Base-by-base conservation (phyloP, 2,888 invertebrate species). In the Cecidostiba fungosa region DNA sequence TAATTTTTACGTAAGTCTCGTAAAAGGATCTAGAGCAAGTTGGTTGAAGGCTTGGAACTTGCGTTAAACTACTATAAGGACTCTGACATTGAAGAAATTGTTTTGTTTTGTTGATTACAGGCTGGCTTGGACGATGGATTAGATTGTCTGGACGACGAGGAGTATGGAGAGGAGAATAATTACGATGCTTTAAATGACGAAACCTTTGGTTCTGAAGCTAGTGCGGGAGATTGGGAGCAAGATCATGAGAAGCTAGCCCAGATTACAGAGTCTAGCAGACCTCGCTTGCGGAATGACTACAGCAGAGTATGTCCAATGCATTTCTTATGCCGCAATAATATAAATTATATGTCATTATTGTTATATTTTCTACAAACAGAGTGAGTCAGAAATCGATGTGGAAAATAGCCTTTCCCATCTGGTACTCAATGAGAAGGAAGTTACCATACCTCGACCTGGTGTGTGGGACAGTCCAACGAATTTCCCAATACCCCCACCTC, bases 161-260 rank as follows among this genome's bases (percentile, higher is more conserved):
- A 96, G 89, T 95, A 95, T 73, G 94, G 94, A 70, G 96, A 95
- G 87, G 97, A 97, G 90, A 97, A 97, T 91, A 97, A 97, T 91
- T 98, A 98, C 93, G 98, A 98, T 94, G 98, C 98, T 0, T 95
- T 98, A 88, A 98, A 98, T 90, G 97, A 98, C 94, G 98, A 98
- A 94, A 98, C 98, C 0, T 98, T 98, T 93, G 98, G 98, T 39
- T 96, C 96, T 79, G 96, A 96, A 88, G 96, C 96, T 91, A 94
- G 95, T 92, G 91, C 94, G 86, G 96, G 95, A 23, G 96, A 96
- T 91, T 96, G 96, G 96, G 96, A 96, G 91, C 94, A 95, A 89
- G 95, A 95, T 88, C 96, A 96, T 92, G 96, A 96, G 91, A 95
- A 96, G 91, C 94, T 96, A 89, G 95, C 96, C 8, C 95, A 95